Evolutionary conservation across 2,113 vertebrate species (phyloP), one percentile per base, ranked within the genome.

Genomic region (Chionomys nivalis): DNA sequence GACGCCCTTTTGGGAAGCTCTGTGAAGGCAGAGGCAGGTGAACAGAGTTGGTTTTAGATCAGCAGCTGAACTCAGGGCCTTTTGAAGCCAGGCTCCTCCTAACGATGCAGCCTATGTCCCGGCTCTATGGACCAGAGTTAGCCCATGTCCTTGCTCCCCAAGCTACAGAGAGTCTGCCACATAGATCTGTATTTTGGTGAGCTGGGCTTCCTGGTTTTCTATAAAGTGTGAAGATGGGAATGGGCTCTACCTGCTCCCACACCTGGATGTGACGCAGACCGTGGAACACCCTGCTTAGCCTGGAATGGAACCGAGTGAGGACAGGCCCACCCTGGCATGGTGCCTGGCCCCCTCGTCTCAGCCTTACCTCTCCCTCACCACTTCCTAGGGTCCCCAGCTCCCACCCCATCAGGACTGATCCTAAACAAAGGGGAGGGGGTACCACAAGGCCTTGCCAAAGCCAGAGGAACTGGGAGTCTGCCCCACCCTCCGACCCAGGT

Each of bases 391-490:
- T 17, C 28, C 12, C 33, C 28, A 24, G 7, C 58, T 19, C 10
- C 11, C 4, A 42, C 17, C 24, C 47, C 63, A 14, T 26, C 55
- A 21, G 14, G 73, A 28, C 16, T 52, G 28, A 24, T 47, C 49
- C 73, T 39, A 39, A 8, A 12, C 10, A 65, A 36, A 16, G 8
- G 52, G 42, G 72, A 66, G 52, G 49, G 16, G 36, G 39, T 7
- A n/a, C 49, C 36, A 0, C 4, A 16, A 65, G 75, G 42, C 49
- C 72, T 33, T 52, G 83, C n/a, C 24, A 61, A 39, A 31, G 44
- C 24, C 65, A 83, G 83, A 89, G 95, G 95, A 97, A 93, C 86
- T 19, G 39, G 91, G 94, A 68, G 14, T 86, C 10, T 1, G n/a
- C 76, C 87, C 83, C 13, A 2, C 95, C 89, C 86, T 96, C 36